Evolutionary conservation across 2,888 invertebrate species (phyloP).

Genomic region (Latheticus oryzae): DNA sequence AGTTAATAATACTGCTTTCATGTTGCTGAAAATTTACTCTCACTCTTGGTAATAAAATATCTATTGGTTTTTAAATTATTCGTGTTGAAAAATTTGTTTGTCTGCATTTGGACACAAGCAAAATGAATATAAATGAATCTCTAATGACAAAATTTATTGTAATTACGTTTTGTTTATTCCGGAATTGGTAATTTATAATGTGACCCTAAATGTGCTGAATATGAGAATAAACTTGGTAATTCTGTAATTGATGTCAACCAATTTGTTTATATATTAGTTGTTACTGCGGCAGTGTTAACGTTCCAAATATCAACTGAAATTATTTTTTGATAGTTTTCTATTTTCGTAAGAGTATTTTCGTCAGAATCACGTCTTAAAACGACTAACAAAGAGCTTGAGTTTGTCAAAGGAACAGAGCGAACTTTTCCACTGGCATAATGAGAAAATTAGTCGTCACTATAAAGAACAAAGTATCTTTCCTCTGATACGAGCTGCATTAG

Average conservation of each 20-base stretch:
- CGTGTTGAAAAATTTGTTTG: no score
- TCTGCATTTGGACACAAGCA: no score
- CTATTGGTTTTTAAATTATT: no score
- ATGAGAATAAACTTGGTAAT: constrained; percentile 31
- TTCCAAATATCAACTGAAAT: background rate
- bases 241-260: constrained; percentile 28
- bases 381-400: no score
- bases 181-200: constrained; percentile 30
- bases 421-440: constrained; percentile 1
- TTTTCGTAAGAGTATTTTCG: no score
- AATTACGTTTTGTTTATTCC: constrained; percentile 30
- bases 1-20: no score
- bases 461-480: constrained; percentile 22
- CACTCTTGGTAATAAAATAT: no score
- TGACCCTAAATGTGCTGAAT: constrained; percentile 26
- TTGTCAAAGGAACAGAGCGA: constrained; percentile 5
- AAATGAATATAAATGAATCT: constrained; percentile 25
- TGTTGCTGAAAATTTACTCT: no score
- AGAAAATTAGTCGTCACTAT: constrained; percentile 24
- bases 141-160: constrained; percentile 26
- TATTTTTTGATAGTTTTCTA: no score
- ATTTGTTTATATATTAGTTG: constrained; percentile 30
- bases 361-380: background rate
- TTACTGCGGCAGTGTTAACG: constrained; percentile 16
- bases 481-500: constrained; percentile 30